phyloP scores from a whole-genome alignment of 2,888 invertebrate species.

The Plemyria rubiginata region DNA sequence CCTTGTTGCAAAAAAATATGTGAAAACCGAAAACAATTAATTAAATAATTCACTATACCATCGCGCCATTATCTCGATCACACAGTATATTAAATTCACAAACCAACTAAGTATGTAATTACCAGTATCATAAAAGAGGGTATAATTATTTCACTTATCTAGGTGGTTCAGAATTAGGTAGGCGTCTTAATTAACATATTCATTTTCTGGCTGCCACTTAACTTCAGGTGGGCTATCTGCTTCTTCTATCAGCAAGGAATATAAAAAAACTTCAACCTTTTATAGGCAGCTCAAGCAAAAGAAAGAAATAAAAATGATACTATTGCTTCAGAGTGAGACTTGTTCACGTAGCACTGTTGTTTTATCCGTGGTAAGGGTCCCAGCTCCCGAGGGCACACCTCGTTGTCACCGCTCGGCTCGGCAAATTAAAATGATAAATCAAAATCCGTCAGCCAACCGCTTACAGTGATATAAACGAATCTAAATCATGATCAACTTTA shows the following conservation, averaged over 20 bases:
- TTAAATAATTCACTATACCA: slow-evolving; percentile 5
- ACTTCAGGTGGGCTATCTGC: too few species aligned
- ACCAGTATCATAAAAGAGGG: slow-evolving; percentile 50
- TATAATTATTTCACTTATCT: not conserved
- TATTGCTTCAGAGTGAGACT: not conserved
- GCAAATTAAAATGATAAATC: slow-evolving; percentile 83
- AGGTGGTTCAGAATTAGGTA: too few species aligned
- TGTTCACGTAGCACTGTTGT: not conserved
- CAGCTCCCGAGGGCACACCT: slow-evolving; percentile 63
- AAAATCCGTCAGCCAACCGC: slow-evolving; percentile 71
- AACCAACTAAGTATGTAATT: slow-evolving; percentile 66
- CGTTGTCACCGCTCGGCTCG: slow-evolving; percentile 63
- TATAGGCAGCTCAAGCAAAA: too few species aligned
- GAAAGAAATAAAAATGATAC: too few species aligned
- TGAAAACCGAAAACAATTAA: slow-evolving; percentile 4
- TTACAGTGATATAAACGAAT: slow-evolving; percentile 43
- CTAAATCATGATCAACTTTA: slow-evolving; percentile 38
- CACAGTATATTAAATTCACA: slow-evolving; percentile 52
- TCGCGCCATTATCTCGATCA: slow-evolving; percentile 4
- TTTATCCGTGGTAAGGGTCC: slow-evolving; percentile 53
- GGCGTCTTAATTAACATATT: too few species aligned
- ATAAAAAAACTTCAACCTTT: too few species aligned
- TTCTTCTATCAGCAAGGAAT: too few species aligned
- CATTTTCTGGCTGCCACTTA: too few species aligned
- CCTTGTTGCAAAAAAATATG: not conserved